A percentile compares a stretch with the other conserved stretches of the same genome.
Conservation (phyloP, 1,140 invertebrate genomes). For the Drosophila sulfurigaster region DNA sequence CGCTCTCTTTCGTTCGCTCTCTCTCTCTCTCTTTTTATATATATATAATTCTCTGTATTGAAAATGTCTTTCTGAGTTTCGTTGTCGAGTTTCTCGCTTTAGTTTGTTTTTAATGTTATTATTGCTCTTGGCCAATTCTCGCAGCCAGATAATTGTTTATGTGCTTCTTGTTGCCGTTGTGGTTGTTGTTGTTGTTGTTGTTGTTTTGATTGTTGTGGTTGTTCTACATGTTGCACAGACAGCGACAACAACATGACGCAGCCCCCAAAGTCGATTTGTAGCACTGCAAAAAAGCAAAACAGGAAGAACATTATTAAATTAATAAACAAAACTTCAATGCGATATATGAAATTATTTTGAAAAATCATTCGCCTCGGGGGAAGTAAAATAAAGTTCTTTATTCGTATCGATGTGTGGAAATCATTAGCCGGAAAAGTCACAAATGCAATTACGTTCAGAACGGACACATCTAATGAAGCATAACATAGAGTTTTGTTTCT, state of each 20-base stretch:
- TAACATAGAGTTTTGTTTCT: neutral
- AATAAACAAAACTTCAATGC: neutral
- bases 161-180: slow-evolving; percentile 22
- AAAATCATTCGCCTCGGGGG: neutral
- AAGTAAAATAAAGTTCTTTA: neutral
- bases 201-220: slow-evolving; percentile 25
- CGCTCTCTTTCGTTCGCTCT: too few species aligned
- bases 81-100: slow-evolving; percentile 41
- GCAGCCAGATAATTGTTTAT: slow-evolving; percentile 30
- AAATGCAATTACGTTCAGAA: slow-evolving; percentile 32
- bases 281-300: slow-evolving; percentile 30
- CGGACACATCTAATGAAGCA: slow-evolving; percentile 24
- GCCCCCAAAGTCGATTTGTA: slow-evolving; percentile 33
- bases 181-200: slow-evolving; percentile 16
- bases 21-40: neutral
- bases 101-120: slow-evolving; percentile 30
- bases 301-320: neutral
- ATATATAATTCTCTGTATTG: slow-evolving; percentile 10
- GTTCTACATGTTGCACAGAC: slow-evolving; percentile 53
- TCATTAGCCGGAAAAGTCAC: slow-evolving; percentile 30
- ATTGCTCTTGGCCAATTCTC: slow-evolving; percentile 55
- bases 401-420: neutral
- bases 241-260: slow-evolving; percentile 70
- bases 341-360: neutral
- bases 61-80: slow-evolving; percentile 37